Evolutionary conservation across 2,113 vertebrate species (phyloP).

Genomic region (Bucco capensis): DNA sequence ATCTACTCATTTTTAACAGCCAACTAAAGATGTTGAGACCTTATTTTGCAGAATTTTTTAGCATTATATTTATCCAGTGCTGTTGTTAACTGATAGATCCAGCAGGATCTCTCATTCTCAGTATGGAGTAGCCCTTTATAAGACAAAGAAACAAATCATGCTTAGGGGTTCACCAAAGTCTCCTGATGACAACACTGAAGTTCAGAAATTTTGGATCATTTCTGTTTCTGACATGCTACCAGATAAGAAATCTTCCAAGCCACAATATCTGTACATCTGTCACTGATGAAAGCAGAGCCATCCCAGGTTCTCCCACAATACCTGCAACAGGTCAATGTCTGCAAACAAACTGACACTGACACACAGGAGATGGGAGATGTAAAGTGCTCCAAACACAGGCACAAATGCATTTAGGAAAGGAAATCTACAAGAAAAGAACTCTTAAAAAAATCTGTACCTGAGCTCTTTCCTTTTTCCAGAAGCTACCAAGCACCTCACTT

Average conservation of each 20-base stretch:
- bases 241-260: background rate
- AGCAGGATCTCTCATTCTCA: background rate
- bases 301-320: background rate
- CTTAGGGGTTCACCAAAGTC: background rate
- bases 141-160: background rate
- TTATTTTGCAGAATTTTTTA: background rate
- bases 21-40: background rate
- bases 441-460: background rate
- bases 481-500: background rate
- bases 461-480: background rate
- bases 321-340: background rate
- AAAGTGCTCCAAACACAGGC: background rate
- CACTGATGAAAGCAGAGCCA: background rate
- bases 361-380: background rate
- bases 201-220: background rate
- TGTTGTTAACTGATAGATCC: background rate
- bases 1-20: conserved; percentile 2
- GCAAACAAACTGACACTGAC: background rate
- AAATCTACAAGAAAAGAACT: background rate
- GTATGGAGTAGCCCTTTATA: background rate
- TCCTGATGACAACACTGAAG: background rate
- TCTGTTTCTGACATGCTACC: background rate
- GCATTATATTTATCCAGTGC: background rate
- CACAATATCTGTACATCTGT: background rate
- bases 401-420: background rate